Base-by-base conservation (phyloP, 1,140 invertebrate genomes). In the Drosophila tropicalis region DNA sequence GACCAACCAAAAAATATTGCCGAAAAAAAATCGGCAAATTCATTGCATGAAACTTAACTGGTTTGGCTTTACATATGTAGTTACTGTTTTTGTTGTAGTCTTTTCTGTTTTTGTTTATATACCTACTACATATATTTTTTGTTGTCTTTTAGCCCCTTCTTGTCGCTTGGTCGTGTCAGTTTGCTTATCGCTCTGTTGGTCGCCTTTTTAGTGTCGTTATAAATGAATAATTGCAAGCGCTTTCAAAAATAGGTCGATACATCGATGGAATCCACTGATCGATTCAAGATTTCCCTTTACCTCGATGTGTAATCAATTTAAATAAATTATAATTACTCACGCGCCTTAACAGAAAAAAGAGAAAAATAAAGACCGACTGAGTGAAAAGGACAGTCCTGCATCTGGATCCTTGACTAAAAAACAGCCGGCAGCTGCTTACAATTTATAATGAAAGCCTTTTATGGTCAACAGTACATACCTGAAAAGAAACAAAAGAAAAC, bases 321-420 rank as follows among this genome's bases (percentile, higher is more conserved):
- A 83, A 86, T 86, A 83, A 87, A 86, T 86, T 86, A 86, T 86
- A 89, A 83, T 83, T 87, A 86, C 83, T 86, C 84, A 87, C 79
- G 73, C 72, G 54, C 65, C 56, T 32, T 29, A 29, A 29, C 29
- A 5, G 1, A 29, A 29, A 29, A 0, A 0, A 29, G 0, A 29
- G 6, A 29, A 29, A 29, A 58, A 36, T 13, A 36, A 63, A 70
- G 9, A 9, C 7, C 66, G 67, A 36, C 36, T 25, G 34, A 62
- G 47, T 22, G 6, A 22, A 3, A 9, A 6, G 44, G 19, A 22
- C 17, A 51, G 19, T 19, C 22, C 34, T 58, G 47, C 41, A 65
- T 47, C 19, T 22, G 61, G 62, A 76, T 76, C 73, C 73, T 76
- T 76, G 72, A 64, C 70, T 61, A n/a, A 64, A 70, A 34, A n/a